These are phyloP conservation scores for Myiotriccus ornatus DNA, from an alignment of 2,797 vertebrate species.

Conservation along the genomic window DNA sequence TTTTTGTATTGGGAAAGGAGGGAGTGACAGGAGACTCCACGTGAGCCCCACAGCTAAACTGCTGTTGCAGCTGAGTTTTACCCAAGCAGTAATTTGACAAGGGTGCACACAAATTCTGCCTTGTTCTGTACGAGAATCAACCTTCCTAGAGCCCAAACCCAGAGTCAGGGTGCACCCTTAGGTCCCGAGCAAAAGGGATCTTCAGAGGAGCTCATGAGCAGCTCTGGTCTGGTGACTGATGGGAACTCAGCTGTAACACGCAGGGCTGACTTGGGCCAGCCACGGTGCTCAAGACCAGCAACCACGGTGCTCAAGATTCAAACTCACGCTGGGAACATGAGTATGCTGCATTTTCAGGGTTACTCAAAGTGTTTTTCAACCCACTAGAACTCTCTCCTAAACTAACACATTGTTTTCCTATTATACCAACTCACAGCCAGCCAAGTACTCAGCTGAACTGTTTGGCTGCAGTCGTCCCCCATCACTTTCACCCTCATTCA, in stretches of 20 bases:
- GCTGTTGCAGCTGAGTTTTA: neutral
- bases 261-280: neutral
- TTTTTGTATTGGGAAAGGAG: neutral
- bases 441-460: neutral
- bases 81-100: neutral
- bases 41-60: neutral
- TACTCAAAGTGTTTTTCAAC: neutral
- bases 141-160: neutral
- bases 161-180: neutral
- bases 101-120: neutral
- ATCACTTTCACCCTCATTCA: neutral
- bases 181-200: neutral
- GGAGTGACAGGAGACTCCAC: neutral
- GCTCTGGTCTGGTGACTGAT: neutral
- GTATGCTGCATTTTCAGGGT: neutral
- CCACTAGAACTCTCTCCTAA: neutral
- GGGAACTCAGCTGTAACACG: neutral
- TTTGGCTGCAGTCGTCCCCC: neutral
- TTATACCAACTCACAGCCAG: neutral
- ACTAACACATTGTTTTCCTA: neutral
- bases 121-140: neutral
- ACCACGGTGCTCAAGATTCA: neutral
- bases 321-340: neutral
- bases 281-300: rapidly evolving
- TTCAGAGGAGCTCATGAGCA: neutral